phyloP scores from a whole-genome alignment of 2,797 vertebrate species.

The Sebastes cheni region DNA sequence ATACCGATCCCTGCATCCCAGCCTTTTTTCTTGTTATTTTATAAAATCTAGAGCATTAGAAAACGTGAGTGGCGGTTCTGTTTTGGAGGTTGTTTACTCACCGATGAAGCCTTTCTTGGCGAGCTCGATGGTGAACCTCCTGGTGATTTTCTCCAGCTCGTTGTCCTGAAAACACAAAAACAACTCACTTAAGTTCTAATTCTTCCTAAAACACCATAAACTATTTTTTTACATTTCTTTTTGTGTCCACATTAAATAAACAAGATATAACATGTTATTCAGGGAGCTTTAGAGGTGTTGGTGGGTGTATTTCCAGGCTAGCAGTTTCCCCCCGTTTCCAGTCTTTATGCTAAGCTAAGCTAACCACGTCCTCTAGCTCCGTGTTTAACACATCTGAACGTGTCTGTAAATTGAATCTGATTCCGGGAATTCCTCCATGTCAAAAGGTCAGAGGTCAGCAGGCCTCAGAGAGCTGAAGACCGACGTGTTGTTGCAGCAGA shows the following conservation, averaged over 20 bases:
- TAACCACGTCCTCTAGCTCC: not conserved
- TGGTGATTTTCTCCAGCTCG: slow-evolving; percentile 96
- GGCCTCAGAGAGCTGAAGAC: too few species aligned
- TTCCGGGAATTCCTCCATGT: too few species aligned
- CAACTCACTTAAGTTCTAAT: not conserved
- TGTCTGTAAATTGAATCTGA: too few species aligned
- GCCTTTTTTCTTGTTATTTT: too few species aligned
- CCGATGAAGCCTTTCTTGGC: slow-evolving; percentile 96
- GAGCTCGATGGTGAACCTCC: slow-evolving; percentile 95
- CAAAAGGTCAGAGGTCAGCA: too few species aligned
- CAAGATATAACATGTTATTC: too few species aligned
- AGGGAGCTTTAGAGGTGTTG: not conserved
- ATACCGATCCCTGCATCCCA: too few species aligned
- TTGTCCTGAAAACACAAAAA: slow-evolving; percentile 82
- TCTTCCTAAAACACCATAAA: not conserved
- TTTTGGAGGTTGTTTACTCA: slow-evolving; percentile 66
- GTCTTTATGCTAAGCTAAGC: not conserved
- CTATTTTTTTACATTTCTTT: too few species aligned
- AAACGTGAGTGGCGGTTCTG: too few species aligned
- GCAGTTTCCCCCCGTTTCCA: not conserved
- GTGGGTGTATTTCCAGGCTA: not conserved
- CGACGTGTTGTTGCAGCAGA: too few species aligned
- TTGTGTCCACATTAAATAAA: not conserved
- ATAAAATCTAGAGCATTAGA: too few species aligned
- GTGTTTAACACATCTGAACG: not conserved